Percentiles rank a stretch among this genome's conserved stretches.
Conservation (phyloP, 2,888 invertebrate species). For the Meiosimyza decipiens region DNA sequence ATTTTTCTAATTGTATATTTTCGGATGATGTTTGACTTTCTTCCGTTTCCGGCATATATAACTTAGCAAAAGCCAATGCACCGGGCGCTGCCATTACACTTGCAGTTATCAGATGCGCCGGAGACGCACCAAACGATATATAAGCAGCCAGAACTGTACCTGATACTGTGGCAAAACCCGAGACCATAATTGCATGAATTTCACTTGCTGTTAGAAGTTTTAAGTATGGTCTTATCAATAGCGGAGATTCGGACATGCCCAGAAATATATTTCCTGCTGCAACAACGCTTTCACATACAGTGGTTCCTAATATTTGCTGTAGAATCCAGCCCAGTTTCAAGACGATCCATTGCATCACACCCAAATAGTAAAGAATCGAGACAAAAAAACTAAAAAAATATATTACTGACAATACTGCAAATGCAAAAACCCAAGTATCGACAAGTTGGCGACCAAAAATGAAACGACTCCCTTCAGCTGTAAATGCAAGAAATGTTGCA, state of each 20-base stretch:
- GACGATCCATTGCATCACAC: constrained; percentile 86
- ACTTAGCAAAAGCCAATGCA: constrained; percentile 88
- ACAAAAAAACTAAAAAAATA: constrained; percentile 92
- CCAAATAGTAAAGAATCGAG: constrained; percentile 86
- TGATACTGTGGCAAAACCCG: constrained; percentile 93
- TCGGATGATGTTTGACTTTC: too few relatives aligned
- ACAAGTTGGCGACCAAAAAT: too few relatives aligned
- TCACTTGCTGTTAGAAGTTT: constrained; percentile 83
- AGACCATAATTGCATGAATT: constrained; percentile 89
- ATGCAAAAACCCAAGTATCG: constrained; percentile 77
- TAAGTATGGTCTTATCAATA: constrained; percentile 88
- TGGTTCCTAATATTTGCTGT: too few relatives aligned
- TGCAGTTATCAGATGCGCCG: constrained; percentile 88
- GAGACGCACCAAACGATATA: constrained; percentile 86
- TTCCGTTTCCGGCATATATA: constrained; percentile 90
- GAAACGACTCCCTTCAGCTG: too few relatives aligned
- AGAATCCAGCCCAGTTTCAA: too few relatives aligned
- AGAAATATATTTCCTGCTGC: constrained; percentile 92
- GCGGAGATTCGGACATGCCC: constrained; percentile 89
- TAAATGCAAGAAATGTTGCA: too few relatives aligned
- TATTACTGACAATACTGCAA: constrained; percentile 88
- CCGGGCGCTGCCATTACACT: constrained; percentile 96
- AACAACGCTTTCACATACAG: constrained; percentile 85
- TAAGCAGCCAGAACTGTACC: constrained; percentile 92
- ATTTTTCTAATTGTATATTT: too few relatives aligned